These are phyloP conservation scores for Liolophura sinensis DNA, from an alignment of 1,140 invertebrate genomes.

Conservation along the genomic window DNA sequence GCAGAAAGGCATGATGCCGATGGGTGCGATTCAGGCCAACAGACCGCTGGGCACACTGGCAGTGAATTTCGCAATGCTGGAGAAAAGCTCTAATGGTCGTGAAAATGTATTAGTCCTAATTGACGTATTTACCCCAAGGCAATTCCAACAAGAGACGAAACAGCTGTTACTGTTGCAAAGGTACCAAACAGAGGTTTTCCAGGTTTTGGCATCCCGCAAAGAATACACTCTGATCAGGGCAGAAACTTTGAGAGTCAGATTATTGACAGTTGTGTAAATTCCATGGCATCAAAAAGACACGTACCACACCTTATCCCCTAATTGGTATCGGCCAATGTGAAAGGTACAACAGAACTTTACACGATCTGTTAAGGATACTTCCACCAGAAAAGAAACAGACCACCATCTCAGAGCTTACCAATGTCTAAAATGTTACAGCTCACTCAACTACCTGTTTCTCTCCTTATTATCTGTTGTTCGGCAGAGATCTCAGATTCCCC, in stretches of 20 bases:
- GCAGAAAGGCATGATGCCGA: conserved; percentile 5
- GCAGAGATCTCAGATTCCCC: conserved; percentile 4
- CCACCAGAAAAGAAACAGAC: conserved; percentile 11
- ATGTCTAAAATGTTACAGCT: conserved; percentile 17
- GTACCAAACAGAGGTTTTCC: conserved; percentile 19
- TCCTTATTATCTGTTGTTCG: conserved; percentile 19
- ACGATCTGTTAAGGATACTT: conserved; percentile 23
- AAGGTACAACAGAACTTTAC: conserved; percentile 27
- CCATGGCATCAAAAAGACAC: conserved; percentile 18
- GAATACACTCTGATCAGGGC: conserved; percentile 24
- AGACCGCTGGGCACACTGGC: conserved; percentile 22
- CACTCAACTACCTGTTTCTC: conserved; percentile 19
- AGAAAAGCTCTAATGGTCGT: conserved; percentile 8
- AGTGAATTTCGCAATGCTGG: conserved; percentile 21
- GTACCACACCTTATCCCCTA: conserved; percentile 27
- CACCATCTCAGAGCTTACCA: conserved; percentile 17
- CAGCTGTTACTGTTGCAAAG: conserved; percentile 11
- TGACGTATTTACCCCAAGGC: conserved; percentile 22
- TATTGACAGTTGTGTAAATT: conserved; percentile 11
- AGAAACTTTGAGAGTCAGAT: conserved; percentile 10
- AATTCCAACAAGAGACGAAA: conserved; percentile 18
- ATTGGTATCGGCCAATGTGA: conserved; percentile 25
- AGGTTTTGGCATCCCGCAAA: conserved; percentile 15
- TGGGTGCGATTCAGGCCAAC: conserved; percentile 13
- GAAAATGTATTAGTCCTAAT: conserved; percentile 33